Base-by-base conservation (phyloP, 2,888 invertebrate species). In the Gymnoscelis rufifasciata region DNA sequence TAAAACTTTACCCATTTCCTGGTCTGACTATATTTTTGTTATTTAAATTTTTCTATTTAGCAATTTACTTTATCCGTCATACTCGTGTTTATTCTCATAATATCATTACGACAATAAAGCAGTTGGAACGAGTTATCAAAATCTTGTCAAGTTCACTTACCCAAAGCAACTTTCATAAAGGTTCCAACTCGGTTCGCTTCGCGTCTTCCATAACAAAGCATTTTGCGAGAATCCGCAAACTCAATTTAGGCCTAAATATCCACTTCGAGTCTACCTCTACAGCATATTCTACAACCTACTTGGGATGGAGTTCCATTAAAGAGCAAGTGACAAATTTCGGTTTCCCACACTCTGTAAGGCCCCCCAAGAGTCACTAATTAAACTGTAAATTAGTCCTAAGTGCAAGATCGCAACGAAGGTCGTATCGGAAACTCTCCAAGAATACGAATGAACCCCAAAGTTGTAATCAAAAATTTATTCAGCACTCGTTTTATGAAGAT, bases 371-470 rank as follows among this genome's bases (percentile, higher is more conserved):
- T 67, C 71, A 73, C 82, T 83, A 83, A 84, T 83, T 83, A 83
- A 84, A 82, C 82, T 82, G 83, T 83, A 81, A 83, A 83, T 83
- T 83, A 81, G 73, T 68, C 69, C 75, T 78, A 80, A 83, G 80
- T 80, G 78, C 73, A 74, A 71, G 74, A 73, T 75, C 75, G 64
- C 38, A 49, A 24, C 31, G 74, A 78, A 83, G 80, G 82, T 80
- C 81, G 79, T 76, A 78, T 80, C 74, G 78, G 66, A 54, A 63
- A 65, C 53, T 56, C 59, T 56, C 51, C 56, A 70, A 75, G 81
- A 80, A 83, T 83, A 81, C 72, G 73, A 81, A 83, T 82, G 79
- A 83, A 71, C 72, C 64, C 60, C 41, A 51, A 57, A 68, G 58
- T 60, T 63, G 71, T 78, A 71, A 79, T 78, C 74, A 76, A 75